Conservation (phyloP, 2,888 invertebrate species). For the Mythimna albipuncta region DNA sequence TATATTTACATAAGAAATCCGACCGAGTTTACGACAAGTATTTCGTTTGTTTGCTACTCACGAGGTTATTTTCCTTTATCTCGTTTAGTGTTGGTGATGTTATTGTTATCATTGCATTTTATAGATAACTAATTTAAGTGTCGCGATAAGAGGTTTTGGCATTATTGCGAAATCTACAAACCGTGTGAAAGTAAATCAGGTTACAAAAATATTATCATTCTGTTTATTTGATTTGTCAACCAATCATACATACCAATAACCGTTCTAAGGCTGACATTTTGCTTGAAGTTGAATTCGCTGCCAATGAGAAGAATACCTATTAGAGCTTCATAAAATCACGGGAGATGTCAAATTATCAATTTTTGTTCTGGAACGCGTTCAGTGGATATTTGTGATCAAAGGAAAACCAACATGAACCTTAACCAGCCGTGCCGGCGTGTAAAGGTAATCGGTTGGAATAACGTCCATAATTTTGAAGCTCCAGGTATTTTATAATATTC, state of each 20-base stretch:
- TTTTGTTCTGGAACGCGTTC: conserved; percentile 13
- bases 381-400: conserved; percentile 21
- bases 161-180: conserved; percentile 21
- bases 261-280: neutral
- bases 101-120: conserved; percentile 52
- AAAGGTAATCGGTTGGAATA: conserved; percentile 35
- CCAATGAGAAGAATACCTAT: neutral
- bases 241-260: neutral
- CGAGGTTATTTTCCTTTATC: conserved; percentile 46
- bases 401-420: neutral
- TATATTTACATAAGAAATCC: conserved; percentile 51
- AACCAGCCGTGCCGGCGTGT: conserved; percentile 1
- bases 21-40: conserved; percentile 31
- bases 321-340: neutral
- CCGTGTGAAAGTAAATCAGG: conserved; percentile 41
- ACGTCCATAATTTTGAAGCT: conserved; percentile 22
- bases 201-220: conserved; percentile 11
- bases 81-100: conserved; percentile 32
- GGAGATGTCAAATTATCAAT: conserved; percentile 5
- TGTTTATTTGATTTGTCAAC: neutral
- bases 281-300: neutral
- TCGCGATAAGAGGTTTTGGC: conserved; percentile 44
- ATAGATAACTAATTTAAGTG: conserved; percentile 51
- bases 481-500: conserved; percentile 5
- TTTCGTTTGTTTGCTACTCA: conserved; percentile 25